Conservation (phyloP, 2,888 invertebrate species). For the Oeneis ivallda region DNA sequence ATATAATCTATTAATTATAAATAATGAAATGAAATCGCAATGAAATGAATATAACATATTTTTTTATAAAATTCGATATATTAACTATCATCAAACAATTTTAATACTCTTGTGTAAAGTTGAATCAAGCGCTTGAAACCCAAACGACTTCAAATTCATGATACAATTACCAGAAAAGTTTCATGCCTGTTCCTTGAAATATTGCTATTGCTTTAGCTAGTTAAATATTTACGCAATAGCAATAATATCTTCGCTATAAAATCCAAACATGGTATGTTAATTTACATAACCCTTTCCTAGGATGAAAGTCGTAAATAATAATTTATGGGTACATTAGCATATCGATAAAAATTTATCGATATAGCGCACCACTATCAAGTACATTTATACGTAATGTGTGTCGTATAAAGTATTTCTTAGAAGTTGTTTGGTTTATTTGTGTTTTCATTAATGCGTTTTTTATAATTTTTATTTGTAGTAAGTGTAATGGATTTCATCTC, state of each 20-base stretch:
- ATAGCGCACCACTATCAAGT: constrained; percentile 43
- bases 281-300: constrained; percentile 30
- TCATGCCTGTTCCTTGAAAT: constrained; percentile 15
- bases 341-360: constrained; percentile 50
- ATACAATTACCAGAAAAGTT: constrained; percentile 15
- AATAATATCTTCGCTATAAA: constrained; percentile 28
- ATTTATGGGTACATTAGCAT: constrained; percentile 46
- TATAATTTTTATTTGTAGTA: no score
- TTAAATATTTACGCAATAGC: constrained; percentile 28
- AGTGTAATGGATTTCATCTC: no score
- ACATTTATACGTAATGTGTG: constrained; percentile 21
- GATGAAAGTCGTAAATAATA: constrained; percentile 45
- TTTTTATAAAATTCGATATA: neutral
- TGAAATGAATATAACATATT: no score
- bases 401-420: constrained; percentile 10
- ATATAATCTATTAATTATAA: neutral
- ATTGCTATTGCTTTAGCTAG: constrained; percentile 12
- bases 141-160: neutral
- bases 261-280: constrained; percentile 28
- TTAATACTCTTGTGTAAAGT: neutral
- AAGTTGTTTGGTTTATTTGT: constrained; percentile 8
- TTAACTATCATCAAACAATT: neutral
- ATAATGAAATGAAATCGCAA: neutral
- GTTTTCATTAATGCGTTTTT: neutral
- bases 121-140: neutral